Base-by-base conservation (phyloP, 1,140 invertebrate species). In the Chymomyza costata region DNA sequence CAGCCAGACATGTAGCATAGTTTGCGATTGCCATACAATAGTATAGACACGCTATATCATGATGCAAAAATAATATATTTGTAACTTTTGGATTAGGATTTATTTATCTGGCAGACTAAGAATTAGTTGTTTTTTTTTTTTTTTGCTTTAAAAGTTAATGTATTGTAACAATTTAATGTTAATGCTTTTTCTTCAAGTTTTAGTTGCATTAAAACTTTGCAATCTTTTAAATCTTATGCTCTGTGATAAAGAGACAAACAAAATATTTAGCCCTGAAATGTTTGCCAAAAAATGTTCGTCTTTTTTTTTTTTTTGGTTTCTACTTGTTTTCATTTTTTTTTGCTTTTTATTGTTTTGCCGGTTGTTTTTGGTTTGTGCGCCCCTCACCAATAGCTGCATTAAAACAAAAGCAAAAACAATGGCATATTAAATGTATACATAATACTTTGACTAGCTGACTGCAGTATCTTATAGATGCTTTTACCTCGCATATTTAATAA, bases 211-310 rank as follows among this genome's bases (percentile, higher is more conserved):
- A n/a, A n/a, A n/a, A n/a, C n/a, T n/a, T n/a, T n/a, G n/a, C n/a
- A n/a, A n/a, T n/a, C n/a, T n/a, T n/a, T n/a, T n/a, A n/a, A 19
- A 45, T 48, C 35, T 11, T 39, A 40, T 52, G 30, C 25, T 57
- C 38, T 65, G 50, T 76, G 70, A 76, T 71, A 80, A 78, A 78
- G 64, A 53, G 65, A 60, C 53, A 76, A 78, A 70, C 57, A 80
- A 80, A 78, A 68, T 80, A 78, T 78, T 78, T 78, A 80, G 73
- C 73, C 73, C 73, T 78, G 73, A 78, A 78, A 73, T 78, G 73
- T 68, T 78, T 78, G 71, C 71, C 73, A 78, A 78, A 78, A 80
- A 80, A 78, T 71, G 63, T 58, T 74, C 51, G 63, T 58, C 17
- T 48, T 35, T 64, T 35, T 68, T 34, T 34, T 34, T 60, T 55